Evolutionary conservation across 2,797 vertebrate genomes (phyloP), one percentile per base, ranked within the genome.

Genomic region (Orestias chungarensis): DNA sequence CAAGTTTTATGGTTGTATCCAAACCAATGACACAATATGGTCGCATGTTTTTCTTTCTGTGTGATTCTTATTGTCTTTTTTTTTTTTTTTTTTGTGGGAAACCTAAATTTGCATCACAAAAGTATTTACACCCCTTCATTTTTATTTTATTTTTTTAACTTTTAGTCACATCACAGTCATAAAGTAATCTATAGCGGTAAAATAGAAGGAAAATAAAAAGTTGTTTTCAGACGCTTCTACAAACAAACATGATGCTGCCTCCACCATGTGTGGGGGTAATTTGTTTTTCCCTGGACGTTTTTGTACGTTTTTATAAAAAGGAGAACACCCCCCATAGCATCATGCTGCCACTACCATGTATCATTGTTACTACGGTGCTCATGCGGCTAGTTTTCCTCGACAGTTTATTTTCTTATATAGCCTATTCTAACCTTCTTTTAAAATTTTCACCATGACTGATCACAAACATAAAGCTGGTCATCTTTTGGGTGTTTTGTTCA

Each of bases 1-100:
- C 62, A 65, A 43, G 79, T 81, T 76, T n/a, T 76, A 79, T 73
- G 82, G 84, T 88, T 75, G 80, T 52, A 43, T 42, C 23, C 74
- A 25, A 49, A 70, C 69, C 76, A 82, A 81, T 73, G 72, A 79
- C 85, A 79, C 80, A 79, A 82, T 74, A 29, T 70, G 57, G 76
- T 70, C 79, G 78, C 73, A 76, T 80, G 68, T 81, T 76, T 82
- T 33, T 61, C 23, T 2, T 61, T 12, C 14, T 3, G 2, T 40
- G 12, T 62, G 23, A 6, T 62, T 62, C 35, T 62, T 42, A 15
- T 15, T 40, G 23, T 11, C 20, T 40, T n/a, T 62, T n/a, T 62
- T 62, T n/a, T 62, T 42, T 7, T 15, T 40, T 11, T 11, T 11
- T 40, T n/a, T 62, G 11, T 62, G 33, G 33, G 25, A 62, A 62